phyloP scores from a whole-genome alignment of 2,113 vertebrate genomes.

The Nesoenas mayeri region DNA sequence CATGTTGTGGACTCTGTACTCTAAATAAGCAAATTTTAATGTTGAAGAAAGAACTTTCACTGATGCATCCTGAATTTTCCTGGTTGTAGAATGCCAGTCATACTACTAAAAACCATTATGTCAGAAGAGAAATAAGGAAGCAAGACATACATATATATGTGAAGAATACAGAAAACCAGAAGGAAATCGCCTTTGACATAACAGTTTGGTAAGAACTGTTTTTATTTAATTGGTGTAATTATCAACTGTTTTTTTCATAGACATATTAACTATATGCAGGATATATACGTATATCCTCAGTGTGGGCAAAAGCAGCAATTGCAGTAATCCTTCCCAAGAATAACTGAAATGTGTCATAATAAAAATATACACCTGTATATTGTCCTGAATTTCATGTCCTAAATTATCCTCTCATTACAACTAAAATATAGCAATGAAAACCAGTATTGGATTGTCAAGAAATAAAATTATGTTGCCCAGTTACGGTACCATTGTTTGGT shows the following conservation, averaged over 20 bases:
- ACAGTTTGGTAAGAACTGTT: not conserved
- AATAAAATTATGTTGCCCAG: not conserved
- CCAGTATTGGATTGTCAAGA: not conserved
- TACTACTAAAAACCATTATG: not conserved
- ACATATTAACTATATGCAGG: not conserved
- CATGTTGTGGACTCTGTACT: not conserved
- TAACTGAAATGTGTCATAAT: not conserved
- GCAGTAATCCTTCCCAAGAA: not conserved
- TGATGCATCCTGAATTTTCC: not conserved
- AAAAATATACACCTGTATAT: not conserved
- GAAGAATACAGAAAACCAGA: not conserved
- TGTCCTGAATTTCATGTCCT: not conserved
- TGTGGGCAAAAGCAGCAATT: not conserved
- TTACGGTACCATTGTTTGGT: not conserved
- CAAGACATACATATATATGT: not conserved
- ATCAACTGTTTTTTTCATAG: not conserved
- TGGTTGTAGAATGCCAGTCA: not conserved
- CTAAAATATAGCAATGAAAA: not conserved
- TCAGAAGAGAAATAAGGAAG: not conserved
- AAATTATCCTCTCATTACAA: not conserved
- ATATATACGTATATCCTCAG: not conserved
- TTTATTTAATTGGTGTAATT: not conserved
- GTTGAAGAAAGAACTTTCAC: not conserved
- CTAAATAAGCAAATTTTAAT: not conserved
- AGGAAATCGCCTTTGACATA: not conserved